Evolutionary conservation across 2,888 invertebrate species (phyloP).

Genomic region (Ennomos quercinarius): DNA sequence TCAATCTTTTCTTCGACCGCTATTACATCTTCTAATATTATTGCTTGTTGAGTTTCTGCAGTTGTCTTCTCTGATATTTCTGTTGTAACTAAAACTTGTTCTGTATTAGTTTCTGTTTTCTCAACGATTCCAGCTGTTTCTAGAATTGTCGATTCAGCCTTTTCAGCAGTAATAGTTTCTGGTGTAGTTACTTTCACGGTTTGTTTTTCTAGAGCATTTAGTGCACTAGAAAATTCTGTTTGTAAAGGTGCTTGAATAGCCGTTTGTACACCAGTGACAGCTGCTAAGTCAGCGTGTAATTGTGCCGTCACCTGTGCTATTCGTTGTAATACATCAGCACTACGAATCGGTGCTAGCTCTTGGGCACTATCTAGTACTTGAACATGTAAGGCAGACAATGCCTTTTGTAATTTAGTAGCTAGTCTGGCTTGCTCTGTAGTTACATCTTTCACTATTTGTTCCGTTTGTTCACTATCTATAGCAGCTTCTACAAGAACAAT

Average conservation of each 20-base stretch:
- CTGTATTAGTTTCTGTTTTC: not conserved
- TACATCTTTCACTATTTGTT: conserved; percentile 30
- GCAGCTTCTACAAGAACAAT: conserved; percentile 42
- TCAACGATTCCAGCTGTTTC: conserved; percentile 31
- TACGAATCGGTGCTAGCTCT: conserved; percentile 51
- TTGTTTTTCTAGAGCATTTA: conserved; percentile 22
- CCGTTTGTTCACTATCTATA: conserved; percentile 31
- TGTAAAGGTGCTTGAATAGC: conserved; percentile 46
- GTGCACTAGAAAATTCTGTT: conserved; percentile 12
- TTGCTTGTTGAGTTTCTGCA: conserved; percentile 7
- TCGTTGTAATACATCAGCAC: conserved; percentile 51
- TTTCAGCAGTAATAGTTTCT: conserved; percentile 1
- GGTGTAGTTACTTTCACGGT: conserved; percentile 1
- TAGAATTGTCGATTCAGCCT: conserved; percentile 25
- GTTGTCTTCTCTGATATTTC: conserved; percentile 8
- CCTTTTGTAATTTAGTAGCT: conserved; percentile 59
- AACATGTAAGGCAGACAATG: conserved; percentile 57
- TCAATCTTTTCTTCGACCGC: conserved; percentile 1
- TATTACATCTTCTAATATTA: not conserved
- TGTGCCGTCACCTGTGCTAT: conserved; percentile 58
- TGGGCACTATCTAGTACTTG: conserved; percentile 57
- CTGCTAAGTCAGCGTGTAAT: conserved; percentile 62
- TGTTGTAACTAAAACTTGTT: not conserved
- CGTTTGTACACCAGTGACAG: conserved; percentile 51
- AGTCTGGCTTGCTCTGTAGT: conserved; percentile 48